Conservation (phyloP, 2,888 invertebrate genomes). For the Trissolcus brochymenae region DNA sequence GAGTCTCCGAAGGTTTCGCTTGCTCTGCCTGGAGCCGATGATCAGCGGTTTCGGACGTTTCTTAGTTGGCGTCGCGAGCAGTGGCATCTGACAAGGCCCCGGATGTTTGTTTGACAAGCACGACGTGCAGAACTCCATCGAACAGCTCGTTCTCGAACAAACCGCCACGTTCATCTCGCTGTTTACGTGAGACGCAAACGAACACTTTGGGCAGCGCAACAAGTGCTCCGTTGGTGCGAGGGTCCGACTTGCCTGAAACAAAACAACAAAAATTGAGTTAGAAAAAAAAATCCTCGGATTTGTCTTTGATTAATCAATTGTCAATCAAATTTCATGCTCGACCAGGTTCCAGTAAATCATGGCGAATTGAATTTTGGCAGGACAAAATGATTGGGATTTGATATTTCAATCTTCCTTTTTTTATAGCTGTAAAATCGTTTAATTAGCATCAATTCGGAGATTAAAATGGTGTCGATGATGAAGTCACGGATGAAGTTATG, state of each 20-base stretch:
- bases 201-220: slow-evolving; percentile 72
- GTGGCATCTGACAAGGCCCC: slow-evolving; percentile 71
- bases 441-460: not conserved
- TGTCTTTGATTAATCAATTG: too few relatives aligned
- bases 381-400: too few relatives aligned
- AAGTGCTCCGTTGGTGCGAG: slow-evolving; percentile 71
- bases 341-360: too few relatives aligned
- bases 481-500: not conserved
- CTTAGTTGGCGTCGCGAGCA: slow-evolving; percentile 73
- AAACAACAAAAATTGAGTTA: slow-evolving; percentile 14
- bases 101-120: slow-evolving; percentile 71
- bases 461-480: not conserved
- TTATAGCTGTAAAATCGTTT: not conserved
- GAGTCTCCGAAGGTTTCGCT: slow-evolving; percentile 72
- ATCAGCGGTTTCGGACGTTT: slow-evolving; percentile 68
- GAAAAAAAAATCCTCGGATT: not conserved
- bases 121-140: slow-evolving; percentile 71
- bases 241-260: slow-evolving; percentile 72
- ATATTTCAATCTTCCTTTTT: too few relatives aligned
- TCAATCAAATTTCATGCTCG: too few relatives aligned
- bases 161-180: slow-evolving; percentile 70
- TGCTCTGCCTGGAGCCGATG: slow-evolving; percentile 72
- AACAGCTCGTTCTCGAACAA: slow-evolving; percentile 72
- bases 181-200: slow-evolving; percentile 72
- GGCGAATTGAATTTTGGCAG: too few relatives aligned